phyloP scores from a whole-genome alignment of 2,797 vertebrate genomes.

The Cygnus olor region DNA sequence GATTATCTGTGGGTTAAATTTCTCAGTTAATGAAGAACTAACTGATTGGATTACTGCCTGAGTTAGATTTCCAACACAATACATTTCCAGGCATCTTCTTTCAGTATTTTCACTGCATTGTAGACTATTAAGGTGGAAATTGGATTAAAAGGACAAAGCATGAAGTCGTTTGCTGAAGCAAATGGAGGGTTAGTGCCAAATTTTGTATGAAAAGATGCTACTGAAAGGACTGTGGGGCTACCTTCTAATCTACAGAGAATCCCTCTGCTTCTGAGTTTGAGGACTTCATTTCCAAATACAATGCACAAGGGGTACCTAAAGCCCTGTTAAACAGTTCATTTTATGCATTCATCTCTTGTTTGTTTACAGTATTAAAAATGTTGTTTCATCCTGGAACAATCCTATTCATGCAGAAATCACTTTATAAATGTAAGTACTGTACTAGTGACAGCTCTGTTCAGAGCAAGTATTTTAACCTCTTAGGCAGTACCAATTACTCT shows the following conservation, averaged over 20 bases:
- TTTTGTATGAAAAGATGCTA: conserved; percentile 46
- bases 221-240: neutral
- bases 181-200: conserved; percentile 49
- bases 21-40: conserved; percentile 5
- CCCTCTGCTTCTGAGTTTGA: conserved; percentile 44
- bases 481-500: neutral
- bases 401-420: conserved; percentile 38
- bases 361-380: conserved; percentile 54
- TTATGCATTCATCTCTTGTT: conserved; percentile 55
- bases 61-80: conserved; percentile 22
- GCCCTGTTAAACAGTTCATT: conserved; percentile 61
- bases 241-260: conserved; percentile 50
- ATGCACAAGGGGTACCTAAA: conserved; percentile 59
- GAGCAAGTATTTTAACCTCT: neutral
- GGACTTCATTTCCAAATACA: conserved; percentile 50
- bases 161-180: conserved; percentile 57
- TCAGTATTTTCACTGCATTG: conserved; percentile 36
- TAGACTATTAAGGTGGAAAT: conserved; percentile 56
- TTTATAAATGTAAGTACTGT: conserved; percentile 47
- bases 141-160: conserved; percentile 62
- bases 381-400: conserved; percentile 52
- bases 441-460: conserved; percentile 18
- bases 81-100: conserved; percentile 39
- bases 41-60: conserved; percentile 34
- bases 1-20: neutral